Conservation (phyloP, 37 sponge, comb jelly and placozoan genomes). For the Crambe crambe region DNA sequence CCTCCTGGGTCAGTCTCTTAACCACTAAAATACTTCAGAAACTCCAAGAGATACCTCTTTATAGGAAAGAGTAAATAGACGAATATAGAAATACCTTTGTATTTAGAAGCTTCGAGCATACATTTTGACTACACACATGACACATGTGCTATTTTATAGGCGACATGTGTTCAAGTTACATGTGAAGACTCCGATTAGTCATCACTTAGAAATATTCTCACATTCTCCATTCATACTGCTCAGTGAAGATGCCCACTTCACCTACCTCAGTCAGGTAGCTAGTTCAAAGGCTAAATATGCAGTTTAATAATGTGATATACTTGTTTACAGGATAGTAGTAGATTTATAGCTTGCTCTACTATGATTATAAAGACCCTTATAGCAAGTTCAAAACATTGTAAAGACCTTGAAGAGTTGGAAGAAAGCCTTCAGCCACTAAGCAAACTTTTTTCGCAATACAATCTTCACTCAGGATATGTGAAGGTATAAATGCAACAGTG, state of each 20-base stretch:
- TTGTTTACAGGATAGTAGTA: constrained; percentile 37
- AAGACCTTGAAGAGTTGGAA: not conserved
- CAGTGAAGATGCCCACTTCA: constrained; percentile 42
- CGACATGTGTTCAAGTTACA: constrained; percentile 56
- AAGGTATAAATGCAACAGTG: not conserved
- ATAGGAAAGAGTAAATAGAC: no score
- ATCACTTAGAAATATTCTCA: constrained; percentile 70
- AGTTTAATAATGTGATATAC: not conserved
- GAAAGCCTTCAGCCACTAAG: constrained; percentile 8
- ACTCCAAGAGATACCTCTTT: no score
- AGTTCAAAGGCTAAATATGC: not conserved
- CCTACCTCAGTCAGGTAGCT: constrained; percentile 54
- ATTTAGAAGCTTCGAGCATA: no score
- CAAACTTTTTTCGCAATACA: not conserved
- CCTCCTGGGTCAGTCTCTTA: constrained; percentile 77
- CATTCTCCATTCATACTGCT: constrained; percentile 35
- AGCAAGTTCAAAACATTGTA: not conserved
- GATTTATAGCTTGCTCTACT: constrained; percentile 9
- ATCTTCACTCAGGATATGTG: not conserved
- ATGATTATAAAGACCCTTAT: constrained; percentile 1
- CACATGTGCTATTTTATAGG: constrained; percentile 30
- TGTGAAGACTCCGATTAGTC: constrained; percentile 49
- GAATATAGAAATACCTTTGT: no score
- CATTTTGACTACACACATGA: not conserved
- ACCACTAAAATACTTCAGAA: no score